Conservation (phyloP, 2,797 vertebrate species). For the Lepus townsendii region DNA sequence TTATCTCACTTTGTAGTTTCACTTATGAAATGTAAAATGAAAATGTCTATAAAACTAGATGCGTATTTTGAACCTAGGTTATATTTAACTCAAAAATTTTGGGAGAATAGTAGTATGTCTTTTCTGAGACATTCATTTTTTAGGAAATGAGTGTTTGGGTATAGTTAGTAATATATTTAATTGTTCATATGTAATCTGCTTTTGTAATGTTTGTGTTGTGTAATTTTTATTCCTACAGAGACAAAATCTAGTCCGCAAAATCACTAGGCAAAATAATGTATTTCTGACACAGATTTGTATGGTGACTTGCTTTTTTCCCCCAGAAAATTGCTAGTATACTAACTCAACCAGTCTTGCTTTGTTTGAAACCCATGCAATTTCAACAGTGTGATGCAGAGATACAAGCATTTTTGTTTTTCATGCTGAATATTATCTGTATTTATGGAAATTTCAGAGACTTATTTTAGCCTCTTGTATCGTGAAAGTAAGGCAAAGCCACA, state of each 20-base stretch:
- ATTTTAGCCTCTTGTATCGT: constrained; percentile 30
- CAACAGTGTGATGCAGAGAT: background rate
- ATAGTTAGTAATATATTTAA: constrained; percentile 37
- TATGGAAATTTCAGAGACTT: background rate
- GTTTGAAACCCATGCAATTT: constrained; percentile 26
- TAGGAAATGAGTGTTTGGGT: background rate
- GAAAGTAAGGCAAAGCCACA: background rate
- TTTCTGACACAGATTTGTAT: constrained; percentile 25
- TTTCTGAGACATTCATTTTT: background rate
- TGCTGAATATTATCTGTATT: background rate
- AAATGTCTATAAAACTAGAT: background rate
- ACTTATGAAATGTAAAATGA: background rate
- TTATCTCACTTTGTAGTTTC: constrained; percentile 9
- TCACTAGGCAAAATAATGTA: background rate
- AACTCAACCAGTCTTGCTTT: background rate
- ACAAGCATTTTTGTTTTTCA: background rate
- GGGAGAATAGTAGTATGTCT: background rate
- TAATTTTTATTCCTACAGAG: constrained; percentile 2
- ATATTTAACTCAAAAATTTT: background rate
- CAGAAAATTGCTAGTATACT: background rate
- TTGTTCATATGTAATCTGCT: constrained; percentile 4
- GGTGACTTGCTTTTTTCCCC: background rate
- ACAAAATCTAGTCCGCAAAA: constrained; percentile 26
- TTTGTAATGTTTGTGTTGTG: background rate
- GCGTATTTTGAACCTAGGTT: background rate